These are phyloP conservation scores for Scaptomyza polygonia DNA, from an alignment of 2,888 invertebrate species.

Conservation along the genomic window DNA sequence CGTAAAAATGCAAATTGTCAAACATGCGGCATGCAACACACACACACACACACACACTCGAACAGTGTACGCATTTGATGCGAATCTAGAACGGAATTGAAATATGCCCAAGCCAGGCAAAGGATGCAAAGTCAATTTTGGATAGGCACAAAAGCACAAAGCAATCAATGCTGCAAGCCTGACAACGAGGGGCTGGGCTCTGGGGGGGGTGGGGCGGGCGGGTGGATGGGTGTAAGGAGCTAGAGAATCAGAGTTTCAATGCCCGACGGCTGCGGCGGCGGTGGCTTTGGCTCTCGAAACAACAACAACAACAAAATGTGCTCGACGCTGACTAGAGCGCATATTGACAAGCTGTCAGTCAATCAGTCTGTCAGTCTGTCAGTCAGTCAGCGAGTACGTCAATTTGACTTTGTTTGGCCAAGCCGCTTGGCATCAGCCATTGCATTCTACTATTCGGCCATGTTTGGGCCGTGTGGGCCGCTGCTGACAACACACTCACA, in stretches of 20 bases:
- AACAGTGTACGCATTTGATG: conserved; percentile 24
- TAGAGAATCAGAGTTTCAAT: background rate
- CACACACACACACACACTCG: background rate
- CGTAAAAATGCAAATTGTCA: conserved; percentile 69
- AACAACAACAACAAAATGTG: conserved; percentile 51
- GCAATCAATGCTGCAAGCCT: conserved; percentile 45
- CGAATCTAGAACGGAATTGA: conserved; percentile 47
- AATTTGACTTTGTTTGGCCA: conserved; percentile 11
- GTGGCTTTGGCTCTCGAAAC: conserved; percentile 24
- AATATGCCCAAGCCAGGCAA: conserved; percentile 29
- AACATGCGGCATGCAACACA: conserved; percentile 50
- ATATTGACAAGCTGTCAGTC: conserved; percentile 44
- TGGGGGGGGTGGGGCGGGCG: background rate
- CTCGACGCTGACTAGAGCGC: conserved; percentile 13
- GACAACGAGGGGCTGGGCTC: background rate
- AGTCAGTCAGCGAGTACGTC: conserved; percentile 14
- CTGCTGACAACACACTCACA: background rate
- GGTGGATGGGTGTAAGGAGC: background rate
- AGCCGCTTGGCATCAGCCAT: conserved; percentile 1
- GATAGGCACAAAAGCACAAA: conserved; percentile 41
- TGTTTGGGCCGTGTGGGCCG: background rate
- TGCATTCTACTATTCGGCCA: background rate
- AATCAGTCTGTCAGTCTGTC: conserved; percentile 33
- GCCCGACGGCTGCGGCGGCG: conserved; percentile 3
- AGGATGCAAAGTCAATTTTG: conserved; percentile 13